Percentiles rank a stretch among this genome's conserved stretches.
phyloP scores from a whole-genome alignment of 2,888 invertebrate genomes.

The Notodonta ziczac region DNA sequence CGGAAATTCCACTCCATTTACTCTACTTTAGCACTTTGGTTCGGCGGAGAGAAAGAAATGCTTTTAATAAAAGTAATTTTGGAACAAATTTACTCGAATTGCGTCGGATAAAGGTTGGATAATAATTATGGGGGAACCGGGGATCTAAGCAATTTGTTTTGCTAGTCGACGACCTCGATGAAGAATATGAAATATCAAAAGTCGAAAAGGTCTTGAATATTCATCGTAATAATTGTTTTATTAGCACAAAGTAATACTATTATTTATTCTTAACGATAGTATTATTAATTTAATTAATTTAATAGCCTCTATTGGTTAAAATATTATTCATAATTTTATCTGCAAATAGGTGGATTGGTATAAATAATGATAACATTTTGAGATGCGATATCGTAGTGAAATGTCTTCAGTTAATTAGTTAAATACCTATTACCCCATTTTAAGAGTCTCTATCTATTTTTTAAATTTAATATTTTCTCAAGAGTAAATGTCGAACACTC shows the following conservation, averaged over 20 bases:
- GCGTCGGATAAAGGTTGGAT: constrained; percentile 74
- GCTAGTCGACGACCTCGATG: constrained; percentile 28
- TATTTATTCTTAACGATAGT: not conserved
- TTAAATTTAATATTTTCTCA: too few species aligned
- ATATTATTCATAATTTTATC: too few species aligned
- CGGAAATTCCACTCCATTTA: constrained; percentile 80
- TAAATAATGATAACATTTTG: too few species aligned
- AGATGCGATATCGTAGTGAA: too few species aligned
- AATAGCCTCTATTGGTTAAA: too few species aligned
- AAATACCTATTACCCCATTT: too few species aligned
- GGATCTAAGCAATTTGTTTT: constrained; percentile 61
- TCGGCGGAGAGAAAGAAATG: constrained; percentile 74
- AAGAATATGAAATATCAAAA: constrained; percentile 51
- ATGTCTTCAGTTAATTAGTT: too few species aligned
- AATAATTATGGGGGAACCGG: constrained; percentile 65
- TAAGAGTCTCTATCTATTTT: too few species aligned
- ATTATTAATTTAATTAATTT: not conserved
- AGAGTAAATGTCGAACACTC: too few species aligned
- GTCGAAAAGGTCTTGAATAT: constrained; percentile 53
- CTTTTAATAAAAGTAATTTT: constrained; percentile 81
- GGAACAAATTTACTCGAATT: constrained; percentile 77
- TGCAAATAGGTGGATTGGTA: too few species aligned
- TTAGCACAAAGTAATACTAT: constrained; percentile 39
- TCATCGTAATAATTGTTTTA: constrained; percentile 49
- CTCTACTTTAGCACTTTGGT: constrained; percentile 78